Conservation (phyloP, 2,113 vertebrate species). For the Myotis brandtii region DNA sequence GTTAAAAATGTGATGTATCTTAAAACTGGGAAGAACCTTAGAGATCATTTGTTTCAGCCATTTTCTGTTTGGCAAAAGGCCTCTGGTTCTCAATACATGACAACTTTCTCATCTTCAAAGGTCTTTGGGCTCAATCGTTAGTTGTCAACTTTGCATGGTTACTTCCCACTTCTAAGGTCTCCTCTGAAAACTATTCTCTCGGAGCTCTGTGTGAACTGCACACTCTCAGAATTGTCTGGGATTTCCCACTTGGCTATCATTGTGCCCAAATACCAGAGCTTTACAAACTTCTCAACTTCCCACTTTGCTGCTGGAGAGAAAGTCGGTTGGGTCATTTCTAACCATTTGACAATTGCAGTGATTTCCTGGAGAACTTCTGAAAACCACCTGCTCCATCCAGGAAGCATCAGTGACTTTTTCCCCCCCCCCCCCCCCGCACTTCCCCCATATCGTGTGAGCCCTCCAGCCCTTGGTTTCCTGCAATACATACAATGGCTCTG, state of each 20-base stretch:
- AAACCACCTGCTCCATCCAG: not conserved
- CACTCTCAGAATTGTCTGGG: not conserved
- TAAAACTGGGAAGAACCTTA: not conserved
- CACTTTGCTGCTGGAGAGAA: not conserved
- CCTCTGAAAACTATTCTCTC: not conserved
- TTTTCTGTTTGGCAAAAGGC: not conserved
- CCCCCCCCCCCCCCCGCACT: not conserved
- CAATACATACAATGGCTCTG: not conserved
- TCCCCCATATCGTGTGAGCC: not conserved
- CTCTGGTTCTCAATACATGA: not conserved
- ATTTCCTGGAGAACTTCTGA: constrained; percentile 45
- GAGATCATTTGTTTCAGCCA: not conserved
- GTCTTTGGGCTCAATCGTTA: not conserved
- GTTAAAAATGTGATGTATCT: constrained; percentile 14
- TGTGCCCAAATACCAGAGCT: not conserved
- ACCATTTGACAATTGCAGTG: not conserved
- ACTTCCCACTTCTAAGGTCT: not conserved
- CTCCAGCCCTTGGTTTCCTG: not conserved
- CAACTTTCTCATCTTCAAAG: not conserved
- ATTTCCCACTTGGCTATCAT: not conserved
- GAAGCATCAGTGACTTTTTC: not conserved
- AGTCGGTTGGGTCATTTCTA: not conserved
- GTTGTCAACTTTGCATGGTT: not conserved
- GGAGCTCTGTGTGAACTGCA: not conserved
- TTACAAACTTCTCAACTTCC: not conserved